These are phyloP conservation scores for Drosophila subobscura DNA, from an alignment of 1,140 invertebrate genomes.

Conservation along the genomic window DNA sequence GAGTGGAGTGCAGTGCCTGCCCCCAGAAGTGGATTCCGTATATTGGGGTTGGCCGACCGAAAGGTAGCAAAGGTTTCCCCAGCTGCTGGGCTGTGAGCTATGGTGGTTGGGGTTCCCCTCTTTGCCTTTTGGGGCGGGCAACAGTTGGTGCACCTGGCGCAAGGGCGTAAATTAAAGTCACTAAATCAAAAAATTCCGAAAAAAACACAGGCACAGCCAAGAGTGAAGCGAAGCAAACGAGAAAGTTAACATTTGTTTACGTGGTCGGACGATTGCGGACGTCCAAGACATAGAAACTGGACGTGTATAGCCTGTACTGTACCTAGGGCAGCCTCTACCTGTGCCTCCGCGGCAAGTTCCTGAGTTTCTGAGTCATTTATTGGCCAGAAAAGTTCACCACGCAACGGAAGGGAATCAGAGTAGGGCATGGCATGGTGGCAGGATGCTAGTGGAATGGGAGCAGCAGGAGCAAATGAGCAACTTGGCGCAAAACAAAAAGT, in stretches of 20 bases:
- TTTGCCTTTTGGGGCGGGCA: slow-evolving; percentile 13
- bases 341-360: slow-evolving; percentile 32
- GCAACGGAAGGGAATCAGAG: slow-evolving; percentile 28
- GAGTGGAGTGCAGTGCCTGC: background rate
- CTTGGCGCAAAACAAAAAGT: slow-evolving; percentile 72
- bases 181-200: slow-evolving; percentile 79
- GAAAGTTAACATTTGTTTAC: slow-evolving; percentile 82
- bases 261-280: slow-evolving; percentile 63
- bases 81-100: slow-evolving; percentile 34
- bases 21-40: slow-evolving; percentile 43
- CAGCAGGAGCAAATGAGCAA: slow-evolving; percentile 66
- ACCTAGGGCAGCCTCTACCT: slow-evolving; percentile 28
- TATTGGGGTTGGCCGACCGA: slow-evolving; percentile 7
- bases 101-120: background rate
- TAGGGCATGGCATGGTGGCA: slow-evolving; percentile 16
- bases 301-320: slow-evolving; percentile 33
- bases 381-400: slow-evolving; percentile 68
- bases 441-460: slow-evolving; percentile 9
- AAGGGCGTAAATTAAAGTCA: slow-evolving; percentile 82
- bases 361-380: slow-evolving; percentile 66
- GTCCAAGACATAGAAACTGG: slow-evolving; percentile 24
- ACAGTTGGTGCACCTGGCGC: slow-evolving; percentile 78
- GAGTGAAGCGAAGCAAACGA: slow-evolving; percentile 65
- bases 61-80: slow-evolving; percentile 28
- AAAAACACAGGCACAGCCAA: slow-evolving; percentile 34